Evolutionary conservation across 2,888 invertebrate species (phyloP).

Genomic region (Drosophila meridiana): DNA sequence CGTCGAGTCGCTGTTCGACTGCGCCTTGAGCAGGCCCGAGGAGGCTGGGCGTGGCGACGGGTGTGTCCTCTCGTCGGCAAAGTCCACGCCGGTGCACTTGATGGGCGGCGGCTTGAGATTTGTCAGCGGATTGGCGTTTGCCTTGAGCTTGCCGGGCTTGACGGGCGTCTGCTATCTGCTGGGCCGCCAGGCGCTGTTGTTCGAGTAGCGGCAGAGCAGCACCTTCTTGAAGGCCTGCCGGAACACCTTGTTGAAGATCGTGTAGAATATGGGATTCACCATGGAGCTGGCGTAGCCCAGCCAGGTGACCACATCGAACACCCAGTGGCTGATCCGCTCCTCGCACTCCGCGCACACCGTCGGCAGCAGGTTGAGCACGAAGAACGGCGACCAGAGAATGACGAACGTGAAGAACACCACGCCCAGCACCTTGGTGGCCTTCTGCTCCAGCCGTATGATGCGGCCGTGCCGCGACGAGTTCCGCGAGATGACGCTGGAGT

Average conservation of each 20-base stretch:
- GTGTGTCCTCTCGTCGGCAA: slow-evolving; percentile 43
- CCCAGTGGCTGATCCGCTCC: slow-evolving; percentile 90
- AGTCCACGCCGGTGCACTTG: slow-evolving; percentile 65
- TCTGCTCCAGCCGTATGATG: slow-evolving; percentile 95
- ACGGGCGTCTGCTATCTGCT: slow-evolving; percentile 85
- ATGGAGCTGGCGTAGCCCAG: slow-evolving; percentile 97
- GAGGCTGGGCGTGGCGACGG: not conserved
- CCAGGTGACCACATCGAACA: slow-evolving; percentile 95
- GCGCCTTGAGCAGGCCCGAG: slow-evolving; percentile 40
- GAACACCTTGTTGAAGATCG: slow-evolving; percentile 97
- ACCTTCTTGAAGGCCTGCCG: slow-evolving; percentile 96
- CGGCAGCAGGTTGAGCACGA: slow-evolving; percentile 94
- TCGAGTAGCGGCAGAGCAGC: slow-evolving; percentile 90
- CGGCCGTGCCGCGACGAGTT: slow-evolving; percentile 93
- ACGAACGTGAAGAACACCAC: slow-evolving; percentile 98
- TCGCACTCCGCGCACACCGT: slow-evolving; percentile 93
- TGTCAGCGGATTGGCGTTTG: slow-evolving; percentile 20
- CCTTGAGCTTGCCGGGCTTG: slow-evolving; percentile 58
- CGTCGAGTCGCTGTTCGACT: slow-evolving; percentile 32
- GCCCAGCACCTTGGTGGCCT: slow-evolving; percentile 97
- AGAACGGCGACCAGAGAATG: slow-evolving; percentile 98
- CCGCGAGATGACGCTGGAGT: slow-evolving; percentile 92
- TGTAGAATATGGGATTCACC: slow-evolving; percentile 98
- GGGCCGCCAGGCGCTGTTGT: slow-evolving; percentile 86
- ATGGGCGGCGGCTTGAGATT: slow-evolving; percentile 54